Evolutionary conservation across 2,113 vertebrate genomes (phyloP), one percentile per base, ranked within the genome.

Genomic region (Oostethus manadensis): DNA sequence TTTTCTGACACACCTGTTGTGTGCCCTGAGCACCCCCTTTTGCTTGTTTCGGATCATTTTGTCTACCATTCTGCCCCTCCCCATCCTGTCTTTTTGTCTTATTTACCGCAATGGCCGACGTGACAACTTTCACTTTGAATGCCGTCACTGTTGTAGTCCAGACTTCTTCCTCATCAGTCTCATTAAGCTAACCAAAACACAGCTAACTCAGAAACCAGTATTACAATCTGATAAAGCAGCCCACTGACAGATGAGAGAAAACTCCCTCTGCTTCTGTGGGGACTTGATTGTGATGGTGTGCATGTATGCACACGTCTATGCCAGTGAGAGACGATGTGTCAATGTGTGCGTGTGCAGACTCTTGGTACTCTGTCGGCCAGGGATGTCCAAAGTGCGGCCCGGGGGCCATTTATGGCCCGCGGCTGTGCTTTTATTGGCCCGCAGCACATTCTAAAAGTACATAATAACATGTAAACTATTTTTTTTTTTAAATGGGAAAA

Each of bases 121-220:
- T 89, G 88, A 84, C 68, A 51, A 59, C 60, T 70, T 73, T 78
- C 66, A 54, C 63, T 74, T 56, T 61, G 49, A 57, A 10, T 9
- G 0, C 56, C 51, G 58, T 77, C 73, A 62, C n/a, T 65, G 49
- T 57, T 70, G 70, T 38, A 10, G 7, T 60, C 67, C 57, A 68
- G 62, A 79, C 75, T 59, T 16, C 50, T 68, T 57, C 80, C 73
- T 84, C 81, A 71, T 71, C 70, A 13, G 60, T 56, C 60, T 86
- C 83, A 76, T 84, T 83, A 80, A 74, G 56, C 21, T 66, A 17
- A 54, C 33, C 51, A 43, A 50, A 60, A 55, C 56, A 10, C 10
- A 9, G 35, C 35, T 64, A 35, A 38, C 11, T 35, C 33, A 20
- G 5, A 1, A 42, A 51, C 55, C 33, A 22, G 63, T 44, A 13